Evolutionary conservation across 2,113 vertebrate genomes (phyloP).

Genomic region (Dendrocopos noguchii): DNA sequence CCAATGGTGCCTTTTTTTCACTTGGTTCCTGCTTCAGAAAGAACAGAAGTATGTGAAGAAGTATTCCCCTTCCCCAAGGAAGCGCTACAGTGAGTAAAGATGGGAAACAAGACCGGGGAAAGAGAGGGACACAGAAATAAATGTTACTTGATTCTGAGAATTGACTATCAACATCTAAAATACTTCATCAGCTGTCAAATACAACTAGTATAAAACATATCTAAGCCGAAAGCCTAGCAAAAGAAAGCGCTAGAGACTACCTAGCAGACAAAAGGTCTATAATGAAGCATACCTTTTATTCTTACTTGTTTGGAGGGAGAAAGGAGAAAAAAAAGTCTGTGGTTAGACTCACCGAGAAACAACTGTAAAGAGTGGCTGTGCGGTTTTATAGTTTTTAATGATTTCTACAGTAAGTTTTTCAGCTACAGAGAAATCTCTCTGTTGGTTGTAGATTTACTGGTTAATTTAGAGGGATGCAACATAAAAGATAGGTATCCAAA

Average conservation of each 20-base stretch:
- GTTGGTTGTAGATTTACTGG: background rate
- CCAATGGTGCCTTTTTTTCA: conserved; percentile 87
- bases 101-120: background rate
- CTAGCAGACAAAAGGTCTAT: conserved; percentile 13
- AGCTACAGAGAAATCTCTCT: background rate
- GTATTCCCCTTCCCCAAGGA: background rate
- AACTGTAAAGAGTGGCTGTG: background rate
- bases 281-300: conserved; percentile 52
- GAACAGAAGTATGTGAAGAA: conserved; percentile 26
- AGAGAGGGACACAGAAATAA: background rate
- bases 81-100: conserved; percentile 25
- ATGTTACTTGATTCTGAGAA: conserved; percentile 15
- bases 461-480: background rate
- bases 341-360: conserved; percentile 58
- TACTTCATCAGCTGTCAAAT: background rate
- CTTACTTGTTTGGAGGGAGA: conserved; percentile 51
- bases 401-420: background rate
- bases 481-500: background rate
- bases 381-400: background rate
- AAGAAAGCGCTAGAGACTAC: conserved; percentile 40
- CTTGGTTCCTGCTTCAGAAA: conserved; percentile 81
- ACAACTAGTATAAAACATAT: background rate
- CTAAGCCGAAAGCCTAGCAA: conserved; percentile 45
- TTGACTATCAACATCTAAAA: background rate
- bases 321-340: conserved; percentile 31